Conservation (phyloP, 2,113 vertebrate species). For the Brachypteracias leptosomus region DNA sequence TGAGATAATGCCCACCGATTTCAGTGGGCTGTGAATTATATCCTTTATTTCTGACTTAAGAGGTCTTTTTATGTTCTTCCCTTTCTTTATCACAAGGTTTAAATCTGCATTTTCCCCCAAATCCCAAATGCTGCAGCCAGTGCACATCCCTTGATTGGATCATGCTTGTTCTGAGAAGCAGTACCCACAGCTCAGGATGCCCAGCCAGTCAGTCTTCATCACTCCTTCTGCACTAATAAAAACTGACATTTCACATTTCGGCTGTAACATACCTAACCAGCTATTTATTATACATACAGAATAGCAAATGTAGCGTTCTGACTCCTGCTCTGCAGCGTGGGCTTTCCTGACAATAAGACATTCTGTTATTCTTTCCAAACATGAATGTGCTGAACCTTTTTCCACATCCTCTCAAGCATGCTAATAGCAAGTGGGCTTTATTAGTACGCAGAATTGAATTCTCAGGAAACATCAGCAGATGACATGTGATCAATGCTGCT, state of each 20-base stretch:
- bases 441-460: conserved; percentile 72
- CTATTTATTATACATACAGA: conserved; percentile 29
- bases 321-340: conserved; percentile 2
- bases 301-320: conserved; percentile 17
- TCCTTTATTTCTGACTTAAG: conserved; percentile 4
- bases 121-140: not conserved
- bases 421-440: conserved; percentile 54
- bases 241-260: conserved; percentile 60
- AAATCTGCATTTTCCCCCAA: not conserved
- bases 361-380: conserved; percentile 73
- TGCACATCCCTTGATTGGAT: not conserved
- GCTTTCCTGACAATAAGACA: conserved; percentile 36
- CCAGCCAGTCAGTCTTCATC: conserved; percentile 34
- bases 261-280: conserved; percentile 38
- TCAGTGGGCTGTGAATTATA: conserved; percentile 25
- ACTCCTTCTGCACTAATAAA: conserved; percentile 36
- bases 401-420: conserved; percentile 64
- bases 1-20: conserved; percentile 44
- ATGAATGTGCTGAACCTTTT: conserved; percentile 65
- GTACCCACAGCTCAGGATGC: not conserved
- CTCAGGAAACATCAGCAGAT: conserved; percentile 58
- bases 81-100: not conserved
- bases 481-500: conserved; percentile 74
- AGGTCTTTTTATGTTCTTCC: conserved; percentile 10
- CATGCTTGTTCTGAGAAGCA: conserved; percentile 1